phyloP scores from a whole-genome alignment of 2,888 invertebrate genomes.

The Eremobia ochroleuca region DNA sequence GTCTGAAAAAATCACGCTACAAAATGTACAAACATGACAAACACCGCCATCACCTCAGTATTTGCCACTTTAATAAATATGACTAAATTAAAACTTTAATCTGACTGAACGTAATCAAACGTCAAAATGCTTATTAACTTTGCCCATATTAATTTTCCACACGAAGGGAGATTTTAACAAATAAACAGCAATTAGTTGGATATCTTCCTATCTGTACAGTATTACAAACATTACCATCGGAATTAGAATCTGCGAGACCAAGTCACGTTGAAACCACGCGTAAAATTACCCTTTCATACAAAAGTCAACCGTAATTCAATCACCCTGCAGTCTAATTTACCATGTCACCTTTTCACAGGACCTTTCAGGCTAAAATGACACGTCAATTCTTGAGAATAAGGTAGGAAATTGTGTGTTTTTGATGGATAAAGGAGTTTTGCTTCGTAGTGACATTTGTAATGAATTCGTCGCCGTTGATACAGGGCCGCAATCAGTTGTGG shows the following conservation, averaged over 20 bases:
- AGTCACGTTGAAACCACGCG: conserved; percentile 58
- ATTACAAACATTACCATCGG: conserved; percentile 64
- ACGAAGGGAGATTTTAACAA: conserved; percentile 56
- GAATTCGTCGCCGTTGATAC: conserved; percentile 67
- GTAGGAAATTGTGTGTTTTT: conserved; percentile 50
- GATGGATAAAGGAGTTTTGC: conserved; percentile 55
- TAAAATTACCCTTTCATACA: conserved; percentile 39
- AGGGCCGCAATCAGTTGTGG: conserved; percentile 67
- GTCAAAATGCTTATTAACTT: conserved; percentile 52
- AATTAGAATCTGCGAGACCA: conserved; percentile 63
- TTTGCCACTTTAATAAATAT: conserved; percentile 11
- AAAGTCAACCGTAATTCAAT: conserved; percentile 58
- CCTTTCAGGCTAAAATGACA: conserved; percentile 36
- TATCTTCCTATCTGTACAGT: conserved; percentile 43
- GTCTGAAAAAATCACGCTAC: background rate
- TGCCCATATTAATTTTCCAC: conserved; percentile 63
- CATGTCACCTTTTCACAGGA: conserved; percentile 21
- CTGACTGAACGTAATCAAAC: conserved; percentile 37
- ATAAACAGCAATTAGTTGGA: conserved; percentile 65
- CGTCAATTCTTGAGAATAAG: conserved; percentile 50
- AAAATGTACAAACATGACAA: conserved; percentile 1
- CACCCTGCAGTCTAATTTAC: conserved; percentile 47
- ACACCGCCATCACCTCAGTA: background rate
- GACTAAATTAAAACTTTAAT: conserved; percentile 40
- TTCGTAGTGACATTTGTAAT: conserved; percentile 71